phyloP scores from a whole-genome alignment of 2,888 invertebrate species.

The Hyles lineata region DNA sequence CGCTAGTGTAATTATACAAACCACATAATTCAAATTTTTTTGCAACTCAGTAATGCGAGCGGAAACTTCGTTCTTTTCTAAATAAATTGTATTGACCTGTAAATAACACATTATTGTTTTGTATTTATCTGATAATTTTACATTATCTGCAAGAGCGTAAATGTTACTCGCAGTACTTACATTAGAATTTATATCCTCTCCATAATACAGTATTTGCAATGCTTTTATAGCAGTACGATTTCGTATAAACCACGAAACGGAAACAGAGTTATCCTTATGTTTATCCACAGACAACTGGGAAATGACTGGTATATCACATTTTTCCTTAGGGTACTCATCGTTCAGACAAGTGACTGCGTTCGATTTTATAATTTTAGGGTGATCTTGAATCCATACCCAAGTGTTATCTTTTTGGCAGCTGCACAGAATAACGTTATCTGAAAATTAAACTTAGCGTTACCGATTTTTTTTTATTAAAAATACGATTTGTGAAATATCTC shows the following conservation, averaged over 20 bases:
- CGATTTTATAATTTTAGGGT: slow-evolving; percentile 85
- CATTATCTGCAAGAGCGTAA: not conserved
- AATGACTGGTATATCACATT: slow-evolving; percentile 89
- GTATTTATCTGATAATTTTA: not conserved
- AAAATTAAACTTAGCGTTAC: slow-evolving; percentile 44
- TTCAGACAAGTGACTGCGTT: slow-evolving; percentile 69
- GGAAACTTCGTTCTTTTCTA: slow-evolving; percentile 72
- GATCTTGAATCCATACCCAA: slow-evolving; percentile 96
- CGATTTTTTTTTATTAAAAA: not conserved
- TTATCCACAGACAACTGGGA: slow-evolving; percentile 93
- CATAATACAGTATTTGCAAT: slow-evolving; percentile 92
- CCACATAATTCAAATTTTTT: slow-evolving; percentile 70
- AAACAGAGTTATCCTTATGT: slow-evolving; percentile 93
- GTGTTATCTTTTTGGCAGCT: slow-evolving; percentile 95
- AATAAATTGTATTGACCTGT: slow-evolving; percentile 73
- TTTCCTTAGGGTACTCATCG: slow-evolving; percentile 75
- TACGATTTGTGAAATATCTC: not conserved
- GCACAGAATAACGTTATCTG: slow-evolving; percentile 95
- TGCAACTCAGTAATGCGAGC: slow-evolving; percentile 66
- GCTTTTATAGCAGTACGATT: slow-evolving; percentile 94
- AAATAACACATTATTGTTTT: slow-evolving; percentile 44
- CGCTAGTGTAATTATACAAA: slow-evolving; percentile 71
- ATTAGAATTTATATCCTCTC: slow-evolving; percentile 63
- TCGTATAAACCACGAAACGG: slow-evolving; percentile 95
- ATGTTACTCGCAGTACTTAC: slow-evolving; percentile 50